A percentile compares a stretch with the other conserved stretches of the same genome.
phyloP scores from a whole-genome alignment of 2,797 vertebrate species.

The Coluber constrictor region DNA sequence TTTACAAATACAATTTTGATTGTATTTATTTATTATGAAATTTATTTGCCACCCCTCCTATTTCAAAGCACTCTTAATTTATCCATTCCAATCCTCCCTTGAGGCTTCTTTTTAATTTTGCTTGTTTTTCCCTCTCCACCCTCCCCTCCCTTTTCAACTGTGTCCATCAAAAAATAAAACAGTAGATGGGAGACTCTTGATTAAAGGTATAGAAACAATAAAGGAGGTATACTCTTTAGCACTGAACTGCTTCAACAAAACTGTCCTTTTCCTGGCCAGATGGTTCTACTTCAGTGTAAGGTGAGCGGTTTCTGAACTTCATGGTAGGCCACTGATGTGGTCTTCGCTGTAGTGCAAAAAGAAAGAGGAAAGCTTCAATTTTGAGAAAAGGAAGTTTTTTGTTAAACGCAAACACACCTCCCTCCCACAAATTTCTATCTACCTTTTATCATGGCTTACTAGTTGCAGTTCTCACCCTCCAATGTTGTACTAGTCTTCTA shows the following conservation, averaged over 20 bases:
- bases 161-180: background rate
- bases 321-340: slow-evolving; percentile 84
- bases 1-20: no score
- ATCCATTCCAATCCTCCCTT: background rate
- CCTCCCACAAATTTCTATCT: background rate
- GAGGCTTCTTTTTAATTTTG: background rate
- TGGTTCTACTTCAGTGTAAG: slow-evolving; percentile 84
- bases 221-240: slow-evolving; percentile 59
- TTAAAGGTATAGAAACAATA: background rate
- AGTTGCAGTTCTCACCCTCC: background rate
- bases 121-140: slow-evolving; percentile 8
- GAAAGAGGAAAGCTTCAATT: slow-evolving; percentile 1
- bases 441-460: background rate
- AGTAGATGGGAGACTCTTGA: slow-evolving; percentile 12
- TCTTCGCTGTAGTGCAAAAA: slow-evolving; percentile 69
- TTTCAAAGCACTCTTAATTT: background rate
- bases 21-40: background rate
- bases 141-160: background rate
- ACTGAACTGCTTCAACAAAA: slow-evolving; percentile 80
- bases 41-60: background rate
- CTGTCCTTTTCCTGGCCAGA: slow-evolving; percentile 87
- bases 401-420: no score
- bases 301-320: slow-evolving; percentile 81
- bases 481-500: background rate
- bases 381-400: background rate